These are phyloP conservation scores for Digitonthophagus gazella DNA, from an alignment of 2,888 invertebrate genomes.

Conservation along the genomic window DNA sequence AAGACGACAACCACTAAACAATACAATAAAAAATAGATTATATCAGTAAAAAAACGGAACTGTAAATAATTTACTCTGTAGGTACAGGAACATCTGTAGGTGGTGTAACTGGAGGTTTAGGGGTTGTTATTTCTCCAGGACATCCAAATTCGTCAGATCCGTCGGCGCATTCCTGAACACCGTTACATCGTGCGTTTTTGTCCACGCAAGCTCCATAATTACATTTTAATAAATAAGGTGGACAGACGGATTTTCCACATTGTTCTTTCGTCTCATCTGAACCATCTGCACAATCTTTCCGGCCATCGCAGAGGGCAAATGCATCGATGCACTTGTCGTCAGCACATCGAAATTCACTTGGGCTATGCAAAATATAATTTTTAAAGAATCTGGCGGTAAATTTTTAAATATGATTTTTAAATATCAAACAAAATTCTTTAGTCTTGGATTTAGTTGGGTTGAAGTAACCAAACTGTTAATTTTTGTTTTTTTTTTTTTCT, in stretches of 20 bases:
- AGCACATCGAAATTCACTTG: slow-evolving; percentile 39
- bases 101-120: background rate
- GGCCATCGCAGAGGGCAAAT: slow-evolving; percentile 52
- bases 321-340: slow-evolving; percentile 49
- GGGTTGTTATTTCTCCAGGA: background rate
- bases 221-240: slow-evolving; percentile 51
- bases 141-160: slow-evolving; percentile 51
- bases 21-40: background rate
- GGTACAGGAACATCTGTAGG: background rate
- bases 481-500: too few relatives aligned
- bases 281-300: slow-evolving; percentile 49
- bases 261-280: slow-evolving; percentile 51
- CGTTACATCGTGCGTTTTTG: slow-evolving; percentile 56
- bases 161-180: slow-evolving; percentile 52
- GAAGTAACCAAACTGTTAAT: too few relatives aligned
- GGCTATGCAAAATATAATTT: background rate
- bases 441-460: too few relatives aligned
- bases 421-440: too few relatives aligned
- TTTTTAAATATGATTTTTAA: too few relatives aligned
- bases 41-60: background rate
- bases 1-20: slow-evolving; percentile 5
- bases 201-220: slow-evolving; percentile 55
- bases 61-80: background rate
- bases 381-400: too few relatives aligned
- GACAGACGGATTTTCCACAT: slow-evolving; percentile 42